Evolutionary conservation across 2,113 vertebrate species (phyloP), one percentile per base, ranked within the genome.

Genomic region (Saguinus imperator): DNA sequence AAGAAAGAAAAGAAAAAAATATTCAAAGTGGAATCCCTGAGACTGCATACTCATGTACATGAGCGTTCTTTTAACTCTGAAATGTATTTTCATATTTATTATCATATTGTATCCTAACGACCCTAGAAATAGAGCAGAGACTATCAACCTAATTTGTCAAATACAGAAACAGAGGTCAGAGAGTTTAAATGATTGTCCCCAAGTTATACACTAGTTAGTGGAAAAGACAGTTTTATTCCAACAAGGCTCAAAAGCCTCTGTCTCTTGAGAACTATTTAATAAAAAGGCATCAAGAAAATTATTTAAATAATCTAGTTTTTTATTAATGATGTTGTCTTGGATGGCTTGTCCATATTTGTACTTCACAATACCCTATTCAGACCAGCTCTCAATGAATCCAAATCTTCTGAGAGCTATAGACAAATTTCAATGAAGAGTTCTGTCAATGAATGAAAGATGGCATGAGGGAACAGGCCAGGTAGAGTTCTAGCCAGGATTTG

Each of bases 11-110:
- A 64, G 35, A 75, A 55, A 68, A 57, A 75, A 55, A 43, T 35
- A 79, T 68, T 79, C 68, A 55, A 40, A 45, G 55, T 37, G 48
- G 52, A 81, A 23, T 66, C 17, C 77, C 16, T 93, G 43, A 93
- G 18, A 85, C 35, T 14, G 10, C 81, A 61, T 72, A 87, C 48
- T 68, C 9, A 37, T 32, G 6, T 76, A 72, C 29, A n/a, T 48
- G 12, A 52, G 48, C 84, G 37, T 45, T 85, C 58, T 75, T 94
- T 82, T 95, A 79, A 85, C 66, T 90, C 91, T 94, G 32, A 90
- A 95, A 87, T 61, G 1, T 40, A 29, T 27, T 73, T 94, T 80
- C 61, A 80, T n/a, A 84, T 84, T 84, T 84, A 70, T 73, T 61
- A 43, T 40, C 40, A 11, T 58, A 84, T 89, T 92, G 81, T 50